A percentile compares a stretch with the other conserved stretches of the same genome.
Conservation (phyloP, 1,140 invertebrate genomes). For the Pristionchus pacificus region DNA sequence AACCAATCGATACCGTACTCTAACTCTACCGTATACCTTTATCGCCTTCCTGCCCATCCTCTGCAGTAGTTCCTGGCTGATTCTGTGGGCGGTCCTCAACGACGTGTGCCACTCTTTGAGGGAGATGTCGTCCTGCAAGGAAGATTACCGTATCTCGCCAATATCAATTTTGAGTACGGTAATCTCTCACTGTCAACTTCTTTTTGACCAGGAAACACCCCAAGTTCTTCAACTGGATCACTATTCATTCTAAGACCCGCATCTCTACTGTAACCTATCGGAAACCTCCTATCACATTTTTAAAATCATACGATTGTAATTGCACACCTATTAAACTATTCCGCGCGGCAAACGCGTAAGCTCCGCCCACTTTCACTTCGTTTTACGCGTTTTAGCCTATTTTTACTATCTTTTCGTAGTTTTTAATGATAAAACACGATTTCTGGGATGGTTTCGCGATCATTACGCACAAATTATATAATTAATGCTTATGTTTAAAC, state of each 20-base stretch:
- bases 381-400: too few relatives aligned
- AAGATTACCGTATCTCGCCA: background rate
- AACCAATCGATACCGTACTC: too few relatives aligned
- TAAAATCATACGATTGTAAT: too few relatives aligned
- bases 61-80: constrained; percentile 81
- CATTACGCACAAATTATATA: too few relatives aligned
- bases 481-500: too few relatives aligned
- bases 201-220: too few relatives aligned
- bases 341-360: too few relatives aligned
- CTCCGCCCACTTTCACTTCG: too few relatives aligned
- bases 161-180: background rate
- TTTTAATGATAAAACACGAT: too few relatives aligned
- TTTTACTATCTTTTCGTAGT: too few relatives aligned
- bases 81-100: constrained; percentile 81
- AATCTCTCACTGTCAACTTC: background rate
- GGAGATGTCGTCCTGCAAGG: constrained; percentile 57
- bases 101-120: constrained; percentile 89
- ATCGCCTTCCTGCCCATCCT: constrained; percentile 92
- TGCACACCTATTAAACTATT: too few relatives aligned
- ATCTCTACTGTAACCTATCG: background rate
- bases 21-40: constrained; percentile 67
- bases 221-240: background rate
- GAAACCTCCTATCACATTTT: background rate
- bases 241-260: background rate
- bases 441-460: too few relatives aligned